A percentile compares a stretch with the other conserved stretches of the same genome.
These are phyloP conservation scores for Rhyzopertha dominica DNA, from an alignment of 1,140 invertebrate genomes.

Conservation along the genomic window DNA sequence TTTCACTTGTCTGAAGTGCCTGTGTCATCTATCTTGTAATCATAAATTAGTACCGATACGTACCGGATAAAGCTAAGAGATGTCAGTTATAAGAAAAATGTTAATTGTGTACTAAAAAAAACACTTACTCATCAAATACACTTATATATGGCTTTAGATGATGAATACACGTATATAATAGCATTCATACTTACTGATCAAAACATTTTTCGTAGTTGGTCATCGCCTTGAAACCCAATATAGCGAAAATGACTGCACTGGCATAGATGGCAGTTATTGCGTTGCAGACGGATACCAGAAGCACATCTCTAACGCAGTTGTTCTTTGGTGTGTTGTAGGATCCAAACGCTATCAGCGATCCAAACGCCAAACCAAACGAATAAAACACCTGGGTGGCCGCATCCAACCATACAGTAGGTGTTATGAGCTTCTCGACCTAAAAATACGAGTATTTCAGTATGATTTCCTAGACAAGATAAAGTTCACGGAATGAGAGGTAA, in stretches of 20 bases:
- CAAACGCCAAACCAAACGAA: slow-evolving; percentile 89
- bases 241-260: slow-evolving; percentile 85
- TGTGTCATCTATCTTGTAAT: too few relatives aligned
- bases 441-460: slow-evolving; percentile 15
- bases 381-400: slow-evolving; percentile 96
- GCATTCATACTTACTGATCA: slow-evolving; percentile 55
- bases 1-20: too few relatives aligned
- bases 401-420: slow-evolving; percentile 86
- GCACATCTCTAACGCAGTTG: slow-evolving; percentile 84
- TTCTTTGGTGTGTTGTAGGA: slow-evolving; percentile 88
- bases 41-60: too few relatives aligned
- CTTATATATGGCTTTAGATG: too few relatives aligned
- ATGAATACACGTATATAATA: too few relatives aligned
- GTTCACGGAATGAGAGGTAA: too few relatives aligned
- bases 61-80: too few relatives aligned
- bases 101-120: too few relatives aligned
- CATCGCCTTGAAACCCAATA: slow-evolving; percentile 82
- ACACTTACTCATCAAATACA: too few relatives aligned
- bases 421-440: slow-evolving; percentile 71
- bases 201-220: slow-evolving; percentile 76
- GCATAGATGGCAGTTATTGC: slow-evolving; percentile 91
- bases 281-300: slow-evolving; percentile 85
- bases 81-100: too few relatives aligned
- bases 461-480: too few relatives aligned
- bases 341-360: slow-evolving; percentile 85